Evolutionary conservation across 1,140 invertebrate species (phyloP), one percentile per base, ranked within the genome.

Genomic region (Megalopta genalis): DNA sequence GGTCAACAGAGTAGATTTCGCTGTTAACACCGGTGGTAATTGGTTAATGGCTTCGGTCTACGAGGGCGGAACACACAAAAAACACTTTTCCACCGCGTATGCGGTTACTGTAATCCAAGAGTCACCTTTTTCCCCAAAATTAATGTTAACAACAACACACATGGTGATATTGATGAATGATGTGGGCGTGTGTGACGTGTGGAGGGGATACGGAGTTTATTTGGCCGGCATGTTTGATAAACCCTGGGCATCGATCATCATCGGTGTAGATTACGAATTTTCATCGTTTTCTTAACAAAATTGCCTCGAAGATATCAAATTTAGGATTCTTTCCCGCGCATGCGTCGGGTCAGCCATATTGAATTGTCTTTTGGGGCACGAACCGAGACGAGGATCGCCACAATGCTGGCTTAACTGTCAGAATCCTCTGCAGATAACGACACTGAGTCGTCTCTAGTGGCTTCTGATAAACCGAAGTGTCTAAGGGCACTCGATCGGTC

Each of bases 181-280:
- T 86, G 79, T 73, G 68, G 80, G 81, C 80, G 80, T 85, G 78
- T 72, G 73, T 59, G 75, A 70, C 42, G 80, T 81, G 82, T 81
- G 72, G 80, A 65, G 59, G 71, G 80, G 57, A 52, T 81, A 77
- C 81, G 65, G 27, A 39, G 60, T 80, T 79, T 83, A 75, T 81
- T 75, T 77, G 76, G 74, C 81, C 57, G 66, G 46, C 75, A 76
- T 82, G 69, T 88, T 84, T 69, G 84, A 82, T 90, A 90, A 90
- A 90, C 89, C 89, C 89, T 90, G 89, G 89, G 89, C 89, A 90
- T 89, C 70, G 85, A 86, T 86, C 72, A 82, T 78, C 81, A 80
- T 84, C 67, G 54, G 54, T 77, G 62, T 76, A 84, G 70, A 77
- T 65, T 84, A 70, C 71, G 64, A 84, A 68, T 71, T 63, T 52